Base-by-base conservation (phyloP, 1,140 invertebrate genomes). In the Anoplolepis gracilipes region DNA sequence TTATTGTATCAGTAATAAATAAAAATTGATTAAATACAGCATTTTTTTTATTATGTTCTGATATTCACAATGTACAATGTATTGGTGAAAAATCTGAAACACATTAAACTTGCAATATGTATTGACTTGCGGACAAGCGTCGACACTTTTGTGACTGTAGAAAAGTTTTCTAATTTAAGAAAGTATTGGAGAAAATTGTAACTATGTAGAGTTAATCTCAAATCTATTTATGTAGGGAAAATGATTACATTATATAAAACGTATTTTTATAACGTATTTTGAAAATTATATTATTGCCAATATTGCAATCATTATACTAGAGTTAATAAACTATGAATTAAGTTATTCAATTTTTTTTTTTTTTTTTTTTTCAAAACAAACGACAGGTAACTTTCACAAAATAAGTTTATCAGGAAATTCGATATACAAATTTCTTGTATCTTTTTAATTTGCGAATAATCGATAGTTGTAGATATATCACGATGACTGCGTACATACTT, bases 401-500 rank as follows among this genome's bases (percentile, higher is more conserved):
- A 49, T 7, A 16, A 39, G 5, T 69, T 69, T 22, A 53, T 53
- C 19, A 25, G 2, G 53, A 67, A 49, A 49, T 55, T 22, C 4
- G 3, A 11, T 13, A 6, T n/a, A 55, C 8, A 33, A 53, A 55
- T 69, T 53, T 36, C 8, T 13, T 25, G 19, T 33, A 33, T 49
- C 65, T 36, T 69, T 73, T 39, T 19, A 69, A 69, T 22, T 13
- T 28, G 8, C 8, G 22, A 67, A 3, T 13, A 11, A 4, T 78
- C n/a, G 1, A 30, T 16, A 36, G 16, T 36, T 67, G 46, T 49
- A 19, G 5, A 79, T 33, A 19, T 25, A 28, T 79, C 25, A 25
- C 39, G 53, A 72, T 72, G 33, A 67, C 30, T 79, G 42, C n/a
- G 10, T 61, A 61, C 30, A 55, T 81, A 55, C 33, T 19, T 49